Evolutionary conservation across 2,113 vertebrate genomes (phyloP), one percentile per base, ranked within the genome.

Genomic region (Syngnathus typhle): DNA sequence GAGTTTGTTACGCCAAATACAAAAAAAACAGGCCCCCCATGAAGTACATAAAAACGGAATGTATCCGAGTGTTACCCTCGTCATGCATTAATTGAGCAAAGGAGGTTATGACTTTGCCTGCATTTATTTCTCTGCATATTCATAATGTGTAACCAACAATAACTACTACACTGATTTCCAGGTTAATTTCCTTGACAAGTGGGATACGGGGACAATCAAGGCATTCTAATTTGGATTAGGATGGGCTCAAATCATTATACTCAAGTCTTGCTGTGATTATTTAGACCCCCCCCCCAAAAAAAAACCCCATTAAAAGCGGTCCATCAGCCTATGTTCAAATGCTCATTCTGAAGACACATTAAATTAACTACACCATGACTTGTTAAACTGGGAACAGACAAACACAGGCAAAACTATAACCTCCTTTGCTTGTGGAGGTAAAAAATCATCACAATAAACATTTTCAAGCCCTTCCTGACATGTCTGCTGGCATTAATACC

Each of bases 1-100:
- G 49, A 47, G 58, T 18, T 62, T 8, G 32, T 18, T 3, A 51
- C 18, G n/a, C 19, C 19, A 3, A 32, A 3, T 32, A 3, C 4
- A 39, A 72, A 79, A 21, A 3, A 74, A 51, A 74, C 18, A 55
- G 21, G 21, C 12, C 8, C n/a, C 15, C 18, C 51, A 54, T 10
- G 21, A 54, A 54, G 7, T 13, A 21, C 6, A 21, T 3, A 10
- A 11, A 23, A 54, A 21, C 1, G 9, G 5, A 49, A 54, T 54
- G 51, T 54, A 5, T 23, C 5, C 10, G 10, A 27, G 52, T 55
- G 23, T 27, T 55, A 13, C 23, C 23, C 7, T 27, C 13, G 21
- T 55, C 54, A 27, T 55, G 23, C 21, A 27, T 55, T 27, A 55
- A 32, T 4, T 32, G 23, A 6, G 21, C 23, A 27, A 55, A 7